Conservation (phyloP, 2,797 vertebrate species). For the Sarcoramphus papa region DNA sequence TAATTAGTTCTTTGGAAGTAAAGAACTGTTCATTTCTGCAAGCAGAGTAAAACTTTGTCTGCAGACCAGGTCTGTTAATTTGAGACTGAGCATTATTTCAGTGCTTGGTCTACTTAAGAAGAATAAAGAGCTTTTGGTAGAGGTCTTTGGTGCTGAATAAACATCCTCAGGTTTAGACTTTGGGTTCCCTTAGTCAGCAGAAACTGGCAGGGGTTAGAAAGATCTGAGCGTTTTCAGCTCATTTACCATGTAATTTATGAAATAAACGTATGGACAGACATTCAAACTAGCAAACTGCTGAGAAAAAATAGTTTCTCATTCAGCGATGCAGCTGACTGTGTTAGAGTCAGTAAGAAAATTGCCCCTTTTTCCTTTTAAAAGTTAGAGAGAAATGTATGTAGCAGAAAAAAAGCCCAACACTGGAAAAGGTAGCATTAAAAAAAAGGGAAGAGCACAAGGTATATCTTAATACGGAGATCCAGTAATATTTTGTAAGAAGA, state of each 20-base stretch:
- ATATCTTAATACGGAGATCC: neutral
- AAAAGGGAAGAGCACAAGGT: neutral
- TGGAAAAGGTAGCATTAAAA: neutral
- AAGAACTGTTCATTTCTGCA: constrained; percentile 6
- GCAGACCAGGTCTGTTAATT: neutral
- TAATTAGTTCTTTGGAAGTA: constrained; percentile 36
- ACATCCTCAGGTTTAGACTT: neutral
- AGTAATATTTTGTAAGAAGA: neutral
- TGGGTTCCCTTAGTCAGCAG: constrained; percentile 16
- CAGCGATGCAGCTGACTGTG: neutral
- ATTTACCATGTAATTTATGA: neutral
- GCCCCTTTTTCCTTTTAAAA: neutral
- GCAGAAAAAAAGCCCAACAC: neutral
- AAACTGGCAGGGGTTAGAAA: neutral
- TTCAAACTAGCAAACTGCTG: constrained; percentile 8
- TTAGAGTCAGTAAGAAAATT: neutral
- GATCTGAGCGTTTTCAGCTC: neutral
- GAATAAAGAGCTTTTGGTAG: neutral
- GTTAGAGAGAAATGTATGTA: neutral
- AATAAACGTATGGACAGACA: neutral
- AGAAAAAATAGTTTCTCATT: neutral
- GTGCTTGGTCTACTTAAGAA: neutral
- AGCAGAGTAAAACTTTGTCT: constrained; percentile 9
- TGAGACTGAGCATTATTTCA: constrained; percentile 27
- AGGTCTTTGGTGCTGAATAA: neutral